A percentile compares a stretch with the other conserved stretches of the same genome.
Conservation (phyloP, 2,797 vertebrate genomes). For the Sus cebifrons region DNA sequence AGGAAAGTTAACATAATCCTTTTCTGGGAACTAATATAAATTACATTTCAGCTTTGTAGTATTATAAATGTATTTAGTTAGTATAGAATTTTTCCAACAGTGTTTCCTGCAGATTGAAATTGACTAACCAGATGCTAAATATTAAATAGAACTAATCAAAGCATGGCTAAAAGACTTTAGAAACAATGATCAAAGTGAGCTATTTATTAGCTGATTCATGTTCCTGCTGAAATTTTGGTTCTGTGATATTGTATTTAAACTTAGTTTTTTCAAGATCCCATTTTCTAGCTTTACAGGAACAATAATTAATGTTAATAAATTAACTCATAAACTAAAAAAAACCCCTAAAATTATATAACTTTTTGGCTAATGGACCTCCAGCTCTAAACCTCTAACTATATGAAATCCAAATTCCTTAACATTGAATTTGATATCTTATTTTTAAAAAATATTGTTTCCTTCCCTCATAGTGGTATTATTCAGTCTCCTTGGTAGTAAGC, state of each 20-base stretch:
- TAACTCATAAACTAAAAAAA: conserved; percentile 69
- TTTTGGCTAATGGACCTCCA: not conserved
- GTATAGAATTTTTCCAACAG: conserved; percentile 91
- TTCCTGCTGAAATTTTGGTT: conserved; percentile 89
- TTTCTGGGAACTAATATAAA: conserved; percentile 93
- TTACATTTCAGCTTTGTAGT: conserved; percentile 92
- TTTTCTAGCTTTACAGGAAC: conserved; percentile 87
- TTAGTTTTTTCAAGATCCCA: conserved; percentile 86
- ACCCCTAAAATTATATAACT: not conserved
- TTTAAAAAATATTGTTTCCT: not conserved
- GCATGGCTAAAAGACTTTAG: conserved; percentile 91
- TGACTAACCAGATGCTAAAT: conserved; percentile 94
- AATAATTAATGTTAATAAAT: conserved; percentile 86
- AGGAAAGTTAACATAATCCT: conserved; percentile 93
- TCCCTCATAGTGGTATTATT: not conserved
- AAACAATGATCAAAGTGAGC: conserved; percentile 92
- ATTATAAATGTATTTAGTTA: conserved; percentile 93
- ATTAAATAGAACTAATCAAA: conserved; percentile 94
- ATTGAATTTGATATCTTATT: not conserved
- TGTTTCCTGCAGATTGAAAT: conserved; percentile 90
- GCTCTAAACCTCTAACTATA: not conserved
- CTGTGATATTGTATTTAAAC: conserved; percentile 89
- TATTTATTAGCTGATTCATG: conserved; percentile 92
- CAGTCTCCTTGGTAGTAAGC: not conserved
- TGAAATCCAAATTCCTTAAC: not conserved